phyloP scores from a whole-genome alignment of 2,888 invertebrate genomes.

The Vesta saturnalis region DNA sequence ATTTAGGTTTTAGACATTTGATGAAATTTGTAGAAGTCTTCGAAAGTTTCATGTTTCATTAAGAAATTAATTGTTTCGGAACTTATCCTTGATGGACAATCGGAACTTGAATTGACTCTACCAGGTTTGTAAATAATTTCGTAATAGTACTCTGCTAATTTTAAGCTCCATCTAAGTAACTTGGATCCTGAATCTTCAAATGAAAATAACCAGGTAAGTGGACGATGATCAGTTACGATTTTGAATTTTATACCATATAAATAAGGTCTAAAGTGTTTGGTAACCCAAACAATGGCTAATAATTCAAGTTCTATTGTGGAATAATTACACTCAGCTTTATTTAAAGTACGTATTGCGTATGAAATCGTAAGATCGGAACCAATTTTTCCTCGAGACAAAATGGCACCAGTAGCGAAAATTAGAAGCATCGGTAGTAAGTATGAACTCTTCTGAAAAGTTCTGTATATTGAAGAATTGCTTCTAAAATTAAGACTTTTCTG shows the following conservation, averaged over 20 bases:
- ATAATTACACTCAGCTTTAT: slow-evolving; percentile 4
- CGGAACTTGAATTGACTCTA: neutral
- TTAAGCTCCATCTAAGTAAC: neutral
- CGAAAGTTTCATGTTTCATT: neutral
- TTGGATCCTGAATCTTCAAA: neutral
- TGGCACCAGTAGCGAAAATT: neutral
- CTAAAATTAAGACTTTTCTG: slow-evolving; percentile 7
- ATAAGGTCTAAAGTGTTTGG: no score
- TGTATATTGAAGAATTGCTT: neutral
- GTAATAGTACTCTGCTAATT: neutral
- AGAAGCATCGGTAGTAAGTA: neutral
- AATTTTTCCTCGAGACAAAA: neutral
- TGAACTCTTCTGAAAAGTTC: neutral
- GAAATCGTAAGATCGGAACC: neutral
- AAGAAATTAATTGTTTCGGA: neutral
- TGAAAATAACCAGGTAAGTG: no score
- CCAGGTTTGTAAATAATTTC: neutral
- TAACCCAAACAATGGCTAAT: slow-evolving; percentile 54
- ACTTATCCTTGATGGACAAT: neutral
- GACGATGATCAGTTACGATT: neutral
- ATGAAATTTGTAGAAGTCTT: slow-evolving; percentile 6
- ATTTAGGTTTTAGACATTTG: neutral
- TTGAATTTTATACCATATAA: neutral
- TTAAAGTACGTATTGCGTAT: neutral
- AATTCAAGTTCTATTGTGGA: slow-evolving; percentile 47